A percentile compares a stretch with the other conserved stretches of the same genome.
Evolutionary conservation across 1,140 invertebrate genomes (phyloP).

Genomic region (Anastrepha obliqua): DNA sequence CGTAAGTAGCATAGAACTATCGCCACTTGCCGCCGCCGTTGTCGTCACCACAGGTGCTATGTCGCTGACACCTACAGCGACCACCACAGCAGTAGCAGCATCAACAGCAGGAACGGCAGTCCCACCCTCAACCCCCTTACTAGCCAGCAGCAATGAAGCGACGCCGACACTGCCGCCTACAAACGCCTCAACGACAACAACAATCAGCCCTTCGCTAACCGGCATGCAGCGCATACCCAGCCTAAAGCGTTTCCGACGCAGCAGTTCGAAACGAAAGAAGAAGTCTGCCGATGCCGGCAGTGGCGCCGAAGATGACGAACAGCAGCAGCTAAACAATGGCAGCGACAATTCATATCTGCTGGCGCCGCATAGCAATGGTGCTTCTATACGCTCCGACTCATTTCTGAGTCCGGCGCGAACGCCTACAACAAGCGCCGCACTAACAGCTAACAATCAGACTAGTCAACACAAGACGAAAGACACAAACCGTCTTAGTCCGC

Average conservation of each 20-base stretch:
- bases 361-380: slow-evolving; percentile 33
- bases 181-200: slow-evolving; percentile 19
- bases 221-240: slow-evolving; percentile 61
- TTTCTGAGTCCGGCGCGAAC: slow-evolving; percentile 50
- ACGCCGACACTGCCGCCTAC: slow-evolving; percentile 23
- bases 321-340: slow-evolving; percentile 68
- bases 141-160: slow-evolving; percentile 36
- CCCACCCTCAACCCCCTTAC: slow-evolving; percentile 47
- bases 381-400: slow-evolving; percentile 19
- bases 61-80: background rate
- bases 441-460: slow-evolving; percentile 74
- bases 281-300: slow-evolving; percentile 24
- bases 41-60: slow-evolving; percentile 9
- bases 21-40: slow-evolving; percentile 22
- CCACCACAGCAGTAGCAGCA: slow-evolving; percentile 56
- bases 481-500: slow-evolving; percentile 81
- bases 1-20: slow-evolving; percentile 1
- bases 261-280: slow-evolving; percentile 66
- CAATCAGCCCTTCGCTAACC: slow-evolving; percentile 34
- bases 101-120: slow-evolving; percentile 58
- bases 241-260: slow-evolving; percentile 70
- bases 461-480: slow-evolving; percentile 79
- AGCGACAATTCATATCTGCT: slow-evolving; percentile 65
- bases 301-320: slow-evolving; percentile 62
- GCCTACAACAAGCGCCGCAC: background rate